These are phyloP conservation scores for Daphoenositta chrysoptera DNA, from an alignment of 2,113 vertebrate genomes.

Conservation along the genomic window DNA sequence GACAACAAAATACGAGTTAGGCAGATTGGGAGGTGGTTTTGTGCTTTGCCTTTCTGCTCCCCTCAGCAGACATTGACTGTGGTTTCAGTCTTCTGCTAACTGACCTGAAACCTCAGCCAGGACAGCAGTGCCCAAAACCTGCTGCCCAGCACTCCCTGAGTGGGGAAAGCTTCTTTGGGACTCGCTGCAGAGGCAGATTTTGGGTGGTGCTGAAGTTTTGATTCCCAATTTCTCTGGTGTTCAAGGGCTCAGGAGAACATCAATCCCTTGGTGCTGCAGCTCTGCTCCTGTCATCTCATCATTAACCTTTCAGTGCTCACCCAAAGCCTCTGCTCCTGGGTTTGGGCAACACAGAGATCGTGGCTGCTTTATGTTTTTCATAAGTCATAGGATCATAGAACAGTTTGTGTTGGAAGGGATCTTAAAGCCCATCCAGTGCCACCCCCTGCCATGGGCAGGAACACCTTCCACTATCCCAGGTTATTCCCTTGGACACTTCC, in stretches of 20 bases:
- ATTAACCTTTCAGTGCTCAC: not conserved
- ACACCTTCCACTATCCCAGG: not conserved
- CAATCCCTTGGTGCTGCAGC: not conserved
- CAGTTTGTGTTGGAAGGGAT: not conserved
- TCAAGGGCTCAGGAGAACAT: not conserved
- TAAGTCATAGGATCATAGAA: not conserved
- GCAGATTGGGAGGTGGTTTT: not conserved
- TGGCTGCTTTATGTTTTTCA: not conserved
- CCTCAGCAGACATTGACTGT: not conserved
- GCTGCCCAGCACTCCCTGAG: not conserved
- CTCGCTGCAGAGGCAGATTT: not conserved
- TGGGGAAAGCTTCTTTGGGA: not conserved
- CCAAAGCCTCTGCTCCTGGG: not conserved
- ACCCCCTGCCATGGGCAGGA: rapidly evolving
- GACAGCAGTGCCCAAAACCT: not conserved
- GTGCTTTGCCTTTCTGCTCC: not conserved
- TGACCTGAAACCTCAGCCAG: not conserved
- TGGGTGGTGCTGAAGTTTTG: not conserved
- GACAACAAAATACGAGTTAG: not conserved
- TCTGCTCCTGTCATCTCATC: rapidly evolving
- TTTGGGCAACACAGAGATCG: not conserved
- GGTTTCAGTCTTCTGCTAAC: not conserved
- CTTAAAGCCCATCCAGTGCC: rapidly evolving
- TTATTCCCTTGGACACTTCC: not conserved
- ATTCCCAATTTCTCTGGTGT: rapidly evolving